A percentile compares a stretch with the other conserved stretches of the same genome.
Conservation (phyloP, 2,797 vertebrate genomes). For the Spinibarbus caldwelli region DNA sequence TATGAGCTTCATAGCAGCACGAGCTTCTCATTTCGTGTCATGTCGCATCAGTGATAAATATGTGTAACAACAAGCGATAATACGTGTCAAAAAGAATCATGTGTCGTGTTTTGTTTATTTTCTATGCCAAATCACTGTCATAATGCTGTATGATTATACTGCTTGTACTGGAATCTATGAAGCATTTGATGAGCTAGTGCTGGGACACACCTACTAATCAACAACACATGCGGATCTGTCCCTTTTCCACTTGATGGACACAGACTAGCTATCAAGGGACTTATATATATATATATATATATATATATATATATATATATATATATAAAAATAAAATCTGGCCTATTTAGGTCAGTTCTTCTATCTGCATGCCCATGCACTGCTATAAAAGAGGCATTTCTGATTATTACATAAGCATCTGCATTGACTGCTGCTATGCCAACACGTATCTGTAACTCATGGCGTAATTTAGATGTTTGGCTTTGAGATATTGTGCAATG, state of each 20-base stretch:
- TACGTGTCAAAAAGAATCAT: neutral
- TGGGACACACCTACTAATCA: constrained; percentile 53
- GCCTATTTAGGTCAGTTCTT: neutral
- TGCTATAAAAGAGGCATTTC: neutral
- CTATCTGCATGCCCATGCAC: neutral
- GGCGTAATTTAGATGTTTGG: neutral
- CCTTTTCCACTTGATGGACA: neutral
- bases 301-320: no score
- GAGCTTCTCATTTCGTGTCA: constrained; percentile 45
- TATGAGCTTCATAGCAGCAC: neutral
- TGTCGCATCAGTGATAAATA: constrained; percentile 25
- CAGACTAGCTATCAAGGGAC: neutral
- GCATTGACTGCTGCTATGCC: neutral
- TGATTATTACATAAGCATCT: constrained; percentile 18
- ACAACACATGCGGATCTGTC: constrained; percentile 29
- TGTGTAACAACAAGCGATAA: neutral
- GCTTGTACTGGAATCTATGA: neutral
- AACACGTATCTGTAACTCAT: neutral
- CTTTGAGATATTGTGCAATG: neutral
- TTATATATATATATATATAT: no score
- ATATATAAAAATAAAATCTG: neutral
- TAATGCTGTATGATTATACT: neutral
- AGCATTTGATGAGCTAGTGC: neutral
- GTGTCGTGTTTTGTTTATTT: neutral
- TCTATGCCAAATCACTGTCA: neutral